These are phyloP conservation scores for Lepilemur septentrionalis DNA, from an alignment of 2,797 vertebrate species.

Conservation along the genomic window DNA sequence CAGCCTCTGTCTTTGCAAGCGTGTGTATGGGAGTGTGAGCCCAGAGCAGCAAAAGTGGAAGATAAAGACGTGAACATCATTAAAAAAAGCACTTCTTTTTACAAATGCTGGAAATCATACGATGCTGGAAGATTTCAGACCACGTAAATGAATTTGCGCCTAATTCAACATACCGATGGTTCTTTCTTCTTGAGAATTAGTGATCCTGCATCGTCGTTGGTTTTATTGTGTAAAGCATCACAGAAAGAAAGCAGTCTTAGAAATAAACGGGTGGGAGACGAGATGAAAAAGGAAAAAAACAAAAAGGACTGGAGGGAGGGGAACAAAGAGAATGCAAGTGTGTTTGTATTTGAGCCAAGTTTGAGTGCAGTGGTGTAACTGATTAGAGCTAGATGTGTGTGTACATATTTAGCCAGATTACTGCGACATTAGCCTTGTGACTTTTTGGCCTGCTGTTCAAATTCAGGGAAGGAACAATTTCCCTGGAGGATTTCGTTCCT, in stretches of 20 bases:
- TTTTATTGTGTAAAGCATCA: neutral
- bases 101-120: neutral
- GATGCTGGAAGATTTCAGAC: neutral
- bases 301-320: neutral
- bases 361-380: neutral
- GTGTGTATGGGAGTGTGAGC: neutral
- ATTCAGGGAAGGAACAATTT: neutral
- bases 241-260: neutral
- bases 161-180: neutral
- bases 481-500: neutral
- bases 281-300: neutral
- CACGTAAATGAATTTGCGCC: neutral
- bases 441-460: neutral
- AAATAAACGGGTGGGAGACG: neutral
- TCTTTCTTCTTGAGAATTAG: neutral
- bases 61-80: neutral
- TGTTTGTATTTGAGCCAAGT: neutral
- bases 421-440: neutral
- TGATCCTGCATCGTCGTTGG: neutral
- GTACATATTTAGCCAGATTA: neutral
- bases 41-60: neutral
- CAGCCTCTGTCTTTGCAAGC: constrained; percentile 16
- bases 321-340: neutral
- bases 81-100: constrained; percentile 31
- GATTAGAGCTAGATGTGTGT: neutral